Evolutionary conservation across 2,888 invertebrate genomes (phyloP).

Genomic region (Agriopis aurantiaria): DNA sequence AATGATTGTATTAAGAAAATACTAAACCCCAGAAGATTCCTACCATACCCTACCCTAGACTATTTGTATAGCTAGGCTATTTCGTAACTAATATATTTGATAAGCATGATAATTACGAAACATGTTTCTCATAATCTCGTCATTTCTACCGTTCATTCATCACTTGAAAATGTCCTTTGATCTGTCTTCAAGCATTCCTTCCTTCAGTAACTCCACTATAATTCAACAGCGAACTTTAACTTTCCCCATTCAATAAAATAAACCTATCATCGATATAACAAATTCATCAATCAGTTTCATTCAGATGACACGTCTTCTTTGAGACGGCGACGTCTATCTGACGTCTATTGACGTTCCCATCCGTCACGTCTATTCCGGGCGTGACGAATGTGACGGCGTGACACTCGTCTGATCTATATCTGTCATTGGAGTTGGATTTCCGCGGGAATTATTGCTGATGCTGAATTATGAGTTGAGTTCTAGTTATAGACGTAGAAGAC

Average conservation of each 20-base stretch:
- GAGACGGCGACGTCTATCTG: constrained; percentile 26
- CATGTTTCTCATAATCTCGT: too few relatives aligned
- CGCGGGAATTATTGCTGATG: constrained; percentile 44
- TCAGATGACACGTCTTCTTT: constrained; percentile 28
- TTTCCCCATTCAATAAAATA: constrained; percentile 40
- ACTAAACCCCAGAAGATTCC: too few relatives aligned
- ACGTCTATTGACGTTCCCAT: constrained; percentile 35
- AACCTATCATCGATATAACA: constrained; percentile 38
- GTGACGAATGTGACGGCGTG: constrained; percentile 50
- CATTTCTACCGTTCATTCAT: not conserved
- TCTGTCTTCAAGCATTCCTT: too few relatives aligned
- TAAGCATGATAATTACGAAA: not conserved
- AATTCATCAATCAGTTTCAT: constrained; percentile 35
- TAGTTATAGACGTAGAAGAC: constrained; percentile 9
- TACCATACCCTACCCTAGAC: too few relatives aligned
- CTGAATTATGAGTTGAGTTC: constrained; percentile 39
- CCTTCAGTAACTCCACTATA: too few relatives aligned
- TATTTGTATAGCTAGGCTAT: too few relatives aligned
- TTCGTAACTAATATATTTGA: too few relatives aligned
- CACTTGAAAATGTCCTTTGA: too few relatives aligned
- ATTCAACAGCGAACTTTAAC: constrained; percentile 26
- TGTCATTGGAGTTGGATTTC: constrained; percentile 45
- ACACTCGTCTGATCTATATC: constrained; percentile 51
- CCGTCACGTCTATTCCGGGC: constrained; percentile 43
- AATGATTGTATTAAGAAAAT: too few relatives aligned